These are phyloP conservation scores for Antheraea assamensis DNA, from an alignment of 2,888 invertebrate genomes.

Conservation along the genomic window DNA sequence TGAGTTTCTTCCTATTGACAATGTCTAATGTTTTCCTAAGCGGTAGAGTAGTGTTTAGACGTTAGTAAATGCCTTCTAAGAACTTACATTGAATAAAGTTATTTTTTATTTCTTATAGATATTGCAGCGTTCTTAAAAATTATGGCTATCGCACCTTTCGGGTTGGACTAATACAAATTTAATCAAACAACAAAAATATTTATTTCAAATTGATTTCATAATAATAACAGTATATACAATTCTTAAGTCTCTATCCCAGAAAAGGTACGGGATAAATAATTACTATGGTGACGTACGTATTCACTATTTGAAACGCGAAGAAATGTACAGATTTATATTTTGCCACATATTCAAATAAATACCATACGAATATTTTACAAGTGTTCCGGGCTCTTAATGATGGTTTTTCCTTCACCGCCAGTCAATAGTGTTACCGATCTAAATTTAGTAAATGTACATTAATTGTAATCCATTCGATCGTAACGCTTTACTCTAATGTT, in stretches of 20 bases:
- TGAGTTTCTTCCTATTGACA: too few species aligned
- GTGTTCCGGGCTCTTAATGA: neutral
- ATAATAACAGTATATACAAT: neutral
- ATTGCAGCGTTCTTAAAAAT: too few species aligned
- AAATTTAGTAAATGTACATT: neutral
- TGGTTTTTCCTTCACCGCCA: neutral
- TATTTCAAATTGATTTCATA: neutral
- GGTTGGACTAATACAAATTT: too few species aligned
- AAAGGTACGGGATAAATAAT: neutral
- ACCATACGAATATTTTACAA: neutral
- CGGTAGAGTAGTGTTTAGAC: too few species aligned
- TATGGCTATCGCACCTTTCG: too few species aligned
- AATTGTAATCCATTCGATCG: neutral
- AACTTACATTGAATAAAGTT: too few species aligned
- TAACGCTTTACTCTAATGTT: neutral
- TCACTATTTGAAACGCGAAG: neutral
- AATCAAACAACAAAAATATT: neutral
- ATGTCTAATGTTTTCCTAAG: too few species aligned
- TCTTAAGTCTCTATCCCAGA: neutral
- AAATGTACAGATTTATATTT: neutral
- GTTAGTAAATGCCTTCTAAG: too few species aligned
- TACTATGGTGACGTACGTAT: neutral
- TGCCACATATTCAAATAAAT: too few species aligned
- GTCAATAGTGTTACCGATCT: neutral
- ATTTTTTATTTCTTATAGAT: too few species aligned